Conservation (phyloP, 2,888 invertebrate genomes). For the Noctua fimbriata region DNA sequence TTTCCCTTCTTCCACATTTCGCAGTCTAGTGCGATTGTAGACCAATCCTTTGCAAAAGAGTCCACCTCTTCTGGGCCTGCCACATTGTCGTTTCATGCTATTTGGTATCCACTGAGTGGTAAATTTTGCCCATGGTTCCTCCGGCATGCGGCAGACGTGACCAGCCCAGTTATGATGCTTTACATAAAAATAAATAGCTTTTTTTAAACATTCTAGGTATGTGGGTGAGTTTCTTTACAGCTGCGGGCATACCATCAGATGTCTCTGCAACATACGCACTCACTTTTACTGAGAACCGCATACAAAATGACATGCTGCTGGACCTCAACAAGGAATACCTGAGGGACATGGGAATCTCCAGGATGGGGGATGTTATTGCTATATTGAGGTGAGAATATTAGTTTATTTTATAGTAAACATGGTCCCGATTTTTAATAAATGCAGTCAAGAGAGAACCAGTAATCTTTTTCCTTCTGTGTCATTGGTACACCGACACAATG, state of each 20-base stretch:
- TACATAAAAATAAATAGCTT: background rate
- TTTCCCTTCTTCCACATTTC: too few species aligned
- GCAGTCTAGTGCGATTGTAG: too few species aligned
- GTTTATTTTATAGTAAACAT: background rate
- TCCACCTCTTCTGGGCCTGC: too few species aligned
- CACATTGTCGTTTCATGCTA: too few species aligned
- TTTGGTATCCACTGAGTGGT: too few species aligned
- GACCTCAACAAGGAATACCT: conserved; percentile 97
- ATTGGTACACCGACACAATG: too few species aligned
- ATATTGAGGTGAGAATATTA: conserved; percentile 91
- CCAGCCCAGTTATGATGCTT: too few species aligned
- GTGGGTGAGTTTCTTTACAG: conserved; percentile 97
- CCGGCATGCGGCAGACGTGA: too few species aligned
- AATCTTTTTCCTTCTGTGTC: too few species aligned
- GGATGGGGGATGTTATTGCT: conserved; percentile 93
- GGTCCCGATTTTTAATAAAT: background rate
- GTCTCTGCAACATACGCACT: conserved; percentile 96
- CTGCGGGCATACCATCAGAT: conserved; percentile 95
- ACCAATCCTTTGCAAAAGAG: too few species aligned
- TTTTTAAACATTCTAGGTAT: conserved; percentile 83
- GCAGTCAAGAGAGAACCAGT: background rate
- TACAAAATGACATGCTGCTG: conserved; percentile 95
- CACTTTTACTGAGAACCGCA: conserved; percentile 96
- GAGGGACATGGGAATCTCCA: conserved; percentile 96
- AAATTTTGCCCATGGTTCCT: too few species aligned